Conservation (phyloP, 2,797 vertebrate species). For the Sebastes hubbsi region DNA sequence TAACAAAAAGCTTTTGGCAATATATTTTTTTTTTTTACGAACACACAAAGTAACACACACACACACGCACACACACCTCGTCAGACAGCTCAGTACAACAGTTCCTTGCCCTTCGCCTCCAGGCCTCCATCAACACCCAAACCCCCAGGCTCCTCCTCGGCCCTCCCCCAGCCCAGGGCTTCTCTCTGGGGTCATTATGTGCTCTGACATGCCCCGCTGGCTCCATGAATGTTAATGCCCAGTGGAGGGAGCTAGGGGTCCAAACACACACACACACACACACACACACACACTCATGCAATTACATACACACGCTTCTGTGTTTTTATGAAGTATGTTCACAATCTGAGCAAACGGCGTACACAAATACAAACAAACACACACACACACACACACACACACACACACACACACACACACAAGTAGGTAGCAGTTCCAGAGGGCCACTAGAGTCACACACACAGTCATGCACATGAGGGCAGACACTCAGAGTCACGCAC, state of each 20-base stretch:
- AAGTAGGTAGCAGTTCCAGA: conserved; percentile 7
- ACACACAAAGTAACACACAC: neutral
- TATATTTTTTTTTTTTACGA: neutral
- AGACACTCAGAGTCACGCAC: conserved; percentile 21
- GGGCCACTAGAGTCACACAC: neutral
- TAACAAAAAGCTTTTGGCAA: conserved; percentile 25
- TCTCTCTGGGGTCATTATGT: conserved; percentile 78
- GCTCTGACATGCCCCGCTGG: conserved; percentile 81
- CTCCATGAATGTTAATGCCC: conserved; percentile 86
- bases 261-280: conserved; percentile 11
- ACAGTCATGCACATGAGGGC: conserved; percentile 12
- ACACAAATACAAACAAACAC: conserved; percentile 17
- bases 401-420: neutral
- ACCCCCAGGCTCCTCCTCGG: conserved; percentile 48
- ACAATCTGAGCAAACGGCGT: conserved; percentile 23
- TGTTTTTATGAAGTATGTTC: conserved; percentile 50
- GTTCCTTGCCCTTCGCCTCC: conserved; percentile 30
- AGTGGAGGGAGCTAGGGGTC: conserved; percentile 61
- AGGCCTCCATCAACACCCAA: conserved; percentile 60
- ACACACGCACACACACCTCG: neutral
- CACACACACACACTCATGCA: conserved; percentile 38
- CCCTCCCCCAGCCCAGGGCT: conserved; percentile 64
- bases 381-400: neutral
- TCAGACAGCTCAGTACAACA: conserved; percentile 22
- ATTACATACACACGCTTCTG: conserved; percentile 46